Percentiles rank a stretch among this genome's conserved stretches.
Conservation (phyloP, 2,888 invertebrate genomes). For the Acronicta psi region DNA sequence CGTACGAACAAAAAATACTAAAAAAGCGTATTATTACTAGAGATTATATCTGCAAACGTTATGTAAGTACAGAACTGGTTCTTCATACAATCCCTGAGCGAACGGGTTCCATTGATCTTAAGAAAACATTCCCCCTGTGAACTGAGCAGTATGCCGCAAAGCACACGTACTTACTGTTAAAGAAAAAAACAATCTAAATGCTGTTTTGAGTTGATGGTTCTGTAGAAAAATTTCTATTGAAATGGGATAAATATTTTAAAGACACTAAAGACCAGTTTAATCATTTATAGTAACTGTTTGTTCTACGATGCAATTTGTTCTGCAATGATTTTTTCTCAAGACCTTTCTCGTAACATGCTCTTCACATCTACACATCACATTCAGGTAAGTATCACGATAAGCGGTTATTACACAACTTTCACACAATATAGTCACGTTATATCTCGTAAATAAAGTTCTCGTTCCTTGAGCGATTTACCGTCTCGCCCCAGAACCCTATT, state of each 20-base stretch:
- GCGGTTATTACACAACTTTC: no score
- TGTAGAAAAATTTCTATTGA: slow-evolving; percentile 21
- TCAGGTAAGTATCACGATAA: no score
- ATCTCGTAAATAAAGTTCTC: no score
- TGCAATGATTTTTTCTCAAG: no score
- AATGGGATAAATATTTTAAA: not conserved
- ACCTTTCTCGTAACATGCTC: no score
- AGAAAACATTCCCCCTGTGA: slow-evolving; percentile 49
- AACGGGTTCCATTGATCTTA: slow-evolving; percentile 53
- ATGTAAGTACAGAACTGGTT: slow-evolving; percentile 55
- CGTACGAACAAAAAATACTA: slow-evolving; percentile 4
- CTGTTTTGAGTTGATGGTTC: slow-evolving; percentile 38
- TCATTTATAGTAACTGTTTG: no score
- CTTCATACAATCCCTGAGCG: slow-evolving; percentile 24
- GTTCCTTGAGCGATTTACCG: not conserved
- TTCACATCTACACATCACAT: no score
- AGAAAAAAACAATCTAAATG: slow-evolving; percentile 30
- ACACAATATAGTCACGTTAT: no score
- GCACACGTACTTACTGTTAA: slow-evolving; percentile 29
- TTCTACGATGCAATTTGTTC: no score
- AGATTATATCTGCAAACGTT: slow-evolving; percentile 54
- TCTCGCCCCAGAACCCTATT: slow-evolving; percentile 19
- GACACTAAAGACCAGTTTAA: no score
- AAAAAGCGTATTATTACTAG: slow-evolving; percentile 22
- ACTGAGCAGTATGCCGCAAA: slow-evolving; percentile 39